phyloP scores from a whole-genome alignment of 2,888 invertebrate genomes.

The Actias luna region DNA sequence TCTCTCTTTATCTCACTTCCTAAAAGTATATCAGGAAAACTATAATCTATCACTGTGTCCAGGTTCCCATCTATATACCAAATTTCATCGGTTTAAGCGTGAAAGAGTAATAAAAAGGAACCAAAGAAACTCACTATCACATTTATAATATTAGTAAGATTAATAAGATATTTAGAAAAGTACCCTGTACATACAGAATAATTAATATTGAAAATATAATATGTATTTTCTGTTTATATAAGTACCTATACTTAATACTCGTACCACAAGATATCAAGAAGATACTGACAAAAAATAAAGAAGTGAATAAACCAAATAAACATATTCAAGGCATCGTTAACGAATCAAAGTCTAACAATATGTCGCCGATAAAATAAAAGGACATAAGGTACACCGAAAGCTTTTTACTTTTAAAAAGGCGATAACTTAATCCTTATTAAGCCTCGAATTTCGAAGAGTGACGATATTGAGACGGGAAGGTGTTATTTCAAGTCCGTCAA shows the following conservation, averaged over 20 bases:
- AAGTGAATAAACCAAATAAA: constrained; percentile 10
- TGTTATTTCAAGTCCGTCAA: constrained; percentile 71
- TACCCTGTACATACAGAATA: no score
- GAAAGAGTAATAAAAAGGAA: no score
- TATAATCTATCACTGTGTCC: no score
- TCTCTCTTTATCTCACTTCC: no score
- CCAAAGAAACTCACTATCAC: no score
- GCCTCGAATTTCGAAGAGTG: constrained; percentile 66
- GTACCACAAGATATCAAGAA: not conserved
- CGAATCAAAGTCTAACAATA: constrained; percentile 23
- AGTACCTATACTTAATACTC: not conserved
- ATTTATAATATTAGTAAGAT: no score
- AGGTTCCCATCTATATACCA: no score
- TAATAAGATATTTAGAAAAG: no score
- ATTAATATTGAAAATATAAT: no score
- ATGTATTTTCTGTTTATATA: not conserved
- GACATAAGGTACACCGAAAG: constrained; percentile 69
- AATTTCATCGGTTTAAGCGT: no score
- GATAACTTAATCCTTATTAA: constrained; percentile 80
- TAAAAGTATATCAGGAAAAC: no score
- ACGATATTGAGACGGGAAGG: constrained; percentile 65
- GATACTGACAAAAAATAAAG: not conserved
- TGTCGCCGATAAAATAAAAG: constrained; percentile 52
- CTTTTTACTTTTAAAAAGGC: constrained; percentile 73
- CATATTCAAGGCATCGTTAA: constrained; percentile 24